Percentiles rank a stretch among this genome's conserved stretches.
These are phyloP conservation scores for Timema podura DNA, from an alignment of 2,888 invertebrate genomes.

Conservation along the genomic window DNA sequence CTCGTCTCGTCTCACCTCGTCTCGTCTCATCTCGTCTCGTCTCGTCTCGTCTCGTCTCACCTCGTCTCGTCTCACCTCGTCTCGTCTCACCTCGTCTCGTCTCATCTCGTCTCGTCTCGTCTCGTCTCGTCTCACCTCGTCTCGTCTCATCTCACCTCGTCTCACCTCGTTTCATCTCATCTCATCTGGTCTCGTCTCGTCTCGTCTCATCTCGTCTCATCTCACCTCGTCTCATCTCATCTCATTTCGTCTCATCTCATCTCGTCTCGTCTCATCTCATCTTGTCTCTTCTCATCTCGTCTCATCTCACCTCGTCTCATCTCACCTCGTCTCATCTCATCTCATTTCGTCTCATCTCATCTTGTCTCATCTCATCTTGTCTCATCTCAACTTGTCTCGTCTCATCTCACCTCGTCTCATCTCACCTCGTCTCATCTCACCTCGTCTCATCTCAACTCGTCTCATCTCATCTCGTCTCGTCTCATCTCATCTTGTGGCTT, in stretches of 20 bases:
- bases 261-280: slow-evolving; percentile 14
- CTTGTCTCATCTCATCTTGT: slow-evolving; percentile 13
- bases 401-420: slow-evolving; percentile 7
- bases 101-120: slow-evolving; percentile 14
- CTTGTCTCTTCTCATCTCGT: too few relatives aligned
- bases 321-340: slow-evolving; percentile 13
- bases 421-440: slow-evolving; percentile 2
- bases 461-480: slow-evolving; percentile 9
- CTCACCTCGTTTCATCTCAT: slow-evolving; percentile 12
- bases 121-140: slow-evolving; percentile 14
- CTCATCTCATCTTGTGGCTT: slow-evolving; percentile 9
- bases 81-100: slow-evolving; percentile 9
- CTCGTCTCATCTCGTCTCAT: slow-evolving; percentile 15
- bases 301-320: slow-evolving; percentile 13
- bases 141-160: too few relatives aligned
- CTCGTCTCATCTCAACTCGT: slow-evolving; percentile 13
- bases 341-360: slow-evolving; percentile 12
- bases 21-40: slow-evolving; percentile 16
- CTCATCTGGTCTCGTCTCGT: slow-evolving; percentile 14
- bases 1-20: slow-evolving; percentile 13
- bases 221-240: slow-evolving; percentile 9
- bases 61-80: slow-evolving; percentile 14
- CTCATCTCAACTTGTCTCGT: slow-evolving; percentile 13
- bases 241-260: slow-evolving; percentile 12
- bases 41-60: slow-evolving; percentile 14